Conservation (phyloP, 2,113 vertebrate species). For the Sakesphorus luctuosus region DNA sequence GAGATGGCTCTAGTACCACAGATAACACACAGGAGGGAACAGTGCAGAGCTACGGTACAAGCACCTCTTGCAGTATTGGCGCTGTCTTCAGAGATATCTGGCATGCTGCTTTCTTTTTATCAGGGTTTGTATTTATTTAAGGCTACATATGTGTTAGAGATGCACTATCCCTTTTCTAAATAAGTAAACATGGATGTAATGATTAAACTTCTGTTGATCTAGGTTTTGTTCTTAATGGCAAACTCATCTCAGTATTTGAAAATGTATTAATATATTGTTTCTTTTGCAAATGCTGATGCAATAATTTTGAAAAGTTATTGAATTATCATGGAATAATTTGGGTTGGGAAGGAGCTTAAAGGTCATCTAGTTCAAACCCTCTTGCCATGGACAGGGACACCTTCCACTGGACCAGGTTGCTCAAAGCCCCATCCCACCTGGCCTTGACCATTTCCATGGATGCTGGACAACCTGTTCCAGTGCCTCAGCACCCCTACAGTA, state of each 20-base stretch:
- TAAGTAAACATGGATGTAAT: constrained; percentile 32
- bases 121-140: constrained; percentile 93
- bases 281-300: background rate
- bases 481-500: background rate
- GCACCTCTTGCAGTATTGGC: constrained; percentile 86
- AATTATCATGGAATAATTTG: background rate
- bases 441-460: background rate
- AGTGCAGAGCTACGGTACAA: constrained; percentile 82
- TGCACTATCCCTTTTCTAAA: constrained; percentile 72
- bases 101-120: constrained; percentile 95
- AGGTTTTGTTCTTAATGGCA: background rate
- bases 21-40: constrained; percentile 96
- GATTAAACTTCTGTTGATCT: constrained; percentile 38
- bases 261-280: background rate
- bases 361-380: background rate
- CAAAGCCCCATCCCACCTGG: background rate
- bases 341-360: background rate
- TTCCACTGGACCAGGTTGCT: background rate
- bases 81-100: constrained; percentile 97
- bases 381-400: background rate
- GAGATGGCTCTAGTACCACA: constrained; percentile 98
- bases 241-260: background rate
- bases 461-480: background rate
- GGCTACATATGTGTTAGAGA: constrained; percentile 63
- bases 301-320: background rate